Conservation (phyloP, 2,888 invertebrate species). For the Nezara viridula region DNA sequence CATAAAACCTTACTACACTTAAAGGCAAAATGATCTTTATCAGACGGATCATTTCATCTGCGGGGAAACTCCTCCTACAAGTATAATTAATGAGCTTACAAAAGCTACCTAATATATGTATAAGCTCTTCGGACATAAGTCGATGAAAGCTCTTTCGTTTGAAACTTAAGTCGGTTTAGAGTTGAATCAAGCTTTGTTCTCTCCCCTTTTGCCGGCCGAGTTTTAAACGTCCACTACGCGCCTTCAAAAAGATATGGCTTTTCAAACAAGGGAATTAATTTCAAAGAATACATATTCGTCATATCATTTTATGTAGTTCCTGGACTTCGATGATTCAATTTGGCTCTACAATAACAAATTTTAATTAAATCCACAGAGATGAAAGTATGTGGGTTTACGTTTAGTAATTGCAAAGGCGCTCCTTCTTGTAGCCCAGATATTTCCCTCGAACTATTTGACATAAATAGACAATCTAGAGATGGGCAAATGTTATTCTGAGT, state of each 20-base stretch:
- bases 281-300: background rate
- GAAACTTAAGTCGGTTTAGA: constrained; percentile 42
- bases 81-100: constrained; percentile 47
- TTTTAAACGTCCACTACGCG: background rate
- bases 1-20: background rate
- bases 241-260: background rate
- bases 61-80: constrained; percentile 7
- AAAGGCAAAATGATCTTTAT: background rate
- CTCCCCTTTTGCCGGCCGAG: background rate
- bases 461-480: too few species aligned
- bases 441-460: too few species aligned
- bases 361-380: too few species aligned
- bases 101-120: constrained; percentile 31
- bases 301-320: background rate
- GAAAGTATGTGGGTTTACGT: too few species aligned
- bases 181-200: constrained; percentile 35
- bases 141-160: constrained; percentile 42
- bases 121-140: constrained; percentile 28
- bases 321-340: too few species aligned
- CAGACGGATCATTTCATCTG: constrained; percentile 26
- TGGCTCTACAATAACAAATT: too few species aligned
- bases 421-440: too few species aligned
- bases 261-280: background rate
- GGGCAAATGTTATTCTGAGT: too few species aligned
- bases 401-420: too few species aligned